phyloP scores from a whole-genome alignment of 2,888 invertebrate genomes.

The Callimorpha dominula region DNA sequence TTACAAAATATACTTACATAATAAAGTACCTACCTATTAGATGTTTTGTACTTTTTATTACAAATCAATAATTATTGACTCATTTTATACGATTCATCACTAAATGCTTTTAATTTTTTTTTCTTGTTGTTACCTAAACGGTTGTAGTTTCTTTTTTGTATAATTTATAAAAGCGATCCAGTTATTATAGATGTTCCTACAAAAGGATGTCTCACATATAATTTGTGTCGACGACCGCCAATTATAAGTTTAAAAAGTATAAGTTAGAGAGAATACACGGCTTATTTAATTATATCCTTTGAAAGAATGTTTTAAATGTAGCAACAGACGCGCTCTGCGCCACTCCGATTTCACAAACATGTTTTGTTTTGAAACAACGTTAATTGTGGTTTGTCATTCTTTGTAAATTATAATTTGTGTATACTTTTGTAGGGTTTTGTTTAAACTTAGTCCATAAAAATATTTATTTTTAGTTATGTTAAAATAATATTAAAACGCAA shows the following conservation, averaged over 20 bases:
- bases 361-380: slow-evolving; percentile 53
- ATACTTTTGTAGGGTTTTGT: slow-evolving; percentile 26
- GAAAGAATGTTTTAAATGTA: slow-evolving; percentile 67
- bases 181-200: slow-evolving; percentile 40
- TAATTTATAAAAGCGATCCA: slow-evolving; percentile 30
- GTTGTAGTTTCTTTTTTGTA: slow-evolving; percentile 12
- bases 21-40: background rate
- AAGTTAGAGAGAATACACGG: slow-evolving; percentile 60
- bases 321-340: slow-evolving; percentile 42
- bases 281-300: slow-evolving; percentile 68
- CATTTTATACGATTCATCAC: background rate
- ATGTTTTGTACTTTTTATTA: background rate
- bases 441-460: background rate
- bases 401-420: slow-evolving; percentile 19
- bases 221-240: slow-evolving; percentile 67
- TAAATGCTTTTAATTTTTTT: background rate
- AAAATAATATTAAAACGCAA: too few relatives aligned
- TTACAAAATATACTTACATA: background rate
- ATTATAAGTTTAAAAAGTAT: slow-evolving; percentile 71
- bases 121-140: too few relatives aligned
- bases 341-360: slow-evolving; percentile 46
- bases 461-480: background rate
- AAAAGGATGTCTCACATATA: slow-evolving; percentile 65
- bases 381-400: slow-evolving; percentile 49
- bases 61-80: background rate